Conservation (phyloP, 1,140 invertebrate species). For the Asbolus verrucosus region DNA sequence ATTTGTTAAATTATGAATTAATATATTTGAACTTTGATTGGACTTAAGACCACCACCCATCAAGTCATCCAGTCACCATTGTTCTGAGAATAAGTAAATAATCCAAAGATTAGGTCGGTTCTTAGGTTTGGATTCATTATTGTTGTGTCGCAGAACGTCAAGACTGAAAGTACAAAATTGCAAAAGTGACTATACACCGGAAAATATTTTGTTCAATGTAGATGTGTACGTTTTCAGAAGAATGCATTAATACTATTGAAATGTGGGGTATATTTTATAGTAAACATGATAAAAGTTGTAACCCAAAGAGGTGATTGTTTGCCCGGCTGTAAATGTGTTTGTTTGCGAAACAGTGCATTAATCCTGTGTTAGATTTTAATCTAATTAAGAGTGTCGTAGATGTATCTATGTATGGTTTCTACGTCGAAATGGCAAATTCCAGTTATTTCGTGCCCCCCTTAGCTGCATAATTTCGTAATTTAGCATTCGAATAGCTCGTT, state of each 20-base stretch:
- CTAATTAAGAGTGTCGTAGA: constrained; percentile 1
- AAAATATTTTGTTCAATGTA: too few relatives aligned
- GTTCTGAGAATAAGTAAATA: background rate
- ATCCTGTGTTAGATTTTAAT: background rate
- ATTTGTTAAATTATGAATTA: too few relatives aligned
- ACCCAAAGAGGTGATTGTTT: too few relatives aligned
- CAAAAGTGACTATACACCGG: too few relatives aligned
- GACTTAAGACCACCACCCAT: background rate
- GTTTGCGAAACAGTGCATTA: constrained; percentile 1
- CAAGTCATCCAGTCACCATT: background rate
- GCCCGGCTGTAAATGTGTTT: too few relatives aligned
- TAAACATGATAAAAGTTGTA: background rate
- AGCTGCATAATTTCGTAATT: constrained; percentile 48
- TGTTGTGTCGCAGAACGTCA: too few relatives aligned
- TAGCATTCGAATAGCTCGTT: constrained; percentile 48
- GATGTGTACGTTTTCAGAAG: too few relatives aligned
- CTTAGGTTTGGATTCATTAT: too few relatives aligned
- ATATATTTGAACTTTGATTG: background rate
- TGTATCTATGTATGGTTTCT: constrained; percentile 18
- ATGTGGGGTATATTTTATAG: too few relatives aligned
- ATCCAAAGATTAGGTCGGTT: constrained; percentile 7
- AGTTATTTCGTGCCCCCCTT: constrained; percentile 32
- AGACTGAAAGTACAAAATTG: too few relatives aligned
- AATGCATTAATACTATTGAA: too few relatives aligned
- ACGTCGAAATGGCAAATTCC: constrained; percentile 34